Evolutionary conservation across 1,140 invertebrate species (phyloP).

Genomic region (Aricia agestis): DNA sequence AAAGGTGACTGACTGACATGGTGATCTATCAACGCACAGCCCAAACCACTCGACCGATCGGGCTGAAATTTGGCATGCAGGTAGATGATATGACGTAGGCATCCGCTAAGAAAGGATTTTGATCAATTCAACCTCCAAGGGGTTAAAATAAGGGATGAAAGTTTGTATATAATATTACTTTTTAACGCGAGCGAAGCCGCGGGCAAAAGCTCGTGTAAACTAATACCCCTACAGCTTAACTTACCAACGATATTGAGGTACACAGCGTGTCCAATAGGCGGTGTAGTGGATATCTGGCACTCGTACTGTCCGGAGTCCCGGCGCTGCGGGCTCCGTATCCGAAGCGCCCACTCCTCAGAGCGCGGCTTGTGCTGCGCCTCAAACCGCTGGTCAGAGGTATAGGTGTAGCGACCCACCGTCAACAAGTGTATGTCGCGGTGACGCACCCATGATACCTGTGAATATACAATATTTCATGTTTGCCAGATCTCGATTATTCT

Average conservation of each 20-base stretch:
- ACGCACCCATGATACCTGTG: constrained; percentile 91
- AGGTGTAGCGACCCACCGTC: constrained; percentile 90
- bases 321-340: constrained; percentile 80
- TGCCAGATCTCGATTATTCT: background rate
- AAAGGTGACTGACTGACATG: too few relatives aligned
- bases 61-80: too few relatives aligned
- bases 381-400: constrained; percentile 90
- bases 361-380: constrained; percentile 85
- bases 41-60: too few relatives aligned
- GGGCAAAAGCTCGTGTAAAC: too few relatives aligned
- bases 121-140: too few relatives aligned
- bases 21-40: too few relatives aligned
- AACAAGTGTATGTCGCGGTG: constrained; percentile 90
- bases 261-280: constrained; percentile 83
- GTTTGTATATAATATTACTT: too few relatives aligned
- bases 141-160: too few relatives aligned
- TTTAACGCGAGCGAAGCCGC: too few relatives aligned
- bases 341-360: constrained; percentile 86
- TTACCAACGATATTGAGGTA: constrained; percentile 84
- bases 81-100: too few relatives aligned
- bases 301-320: constrained; percentile 86
- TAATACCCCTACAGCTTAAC: constrained; percentile 33
- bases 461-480: background rate
- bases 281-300: constrained; percentile 88
- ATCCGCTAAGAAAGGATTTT: too few relatives aligned